Base-by-base conservation (phyloP, 2,888 invertebrate genomes). In the Drosophila pegasa region DNA sequence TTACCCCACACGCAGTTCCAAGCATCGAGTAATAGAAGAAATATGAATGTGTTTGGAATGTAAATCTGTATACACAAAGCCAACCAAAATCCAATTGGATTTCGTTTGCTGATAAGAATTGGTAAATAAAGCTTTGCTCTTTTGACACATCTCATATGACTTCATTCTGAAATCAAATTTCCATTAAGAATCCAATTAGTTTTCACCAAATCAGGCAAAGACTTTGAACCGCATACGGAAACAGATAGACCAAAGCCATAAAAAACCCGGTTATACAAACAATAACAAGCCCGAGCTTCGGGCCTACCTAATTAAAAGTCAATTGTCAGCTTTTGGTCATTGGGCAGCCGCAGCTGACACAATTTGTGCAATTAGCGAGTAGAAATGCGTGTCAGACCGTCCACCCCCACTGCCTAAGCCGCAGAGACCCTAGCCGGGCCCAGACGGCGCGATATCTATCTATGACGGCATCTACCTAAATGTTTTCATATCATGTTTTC, bases 261-360 rank as follows among this genome's bases (percentile, higher is more conserved):
- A 40, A 55, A 56, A 48, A 31, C 29, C 41, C 48, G 41, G 56
- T 56, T 66, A 67, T 57, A 37, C 20, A 31, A 16, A 50, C 41
- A 22, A 27, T 25, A 50, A 18, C 47, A 20, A 16, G 43, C 16
- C 14, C 37, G 6, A 31, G 20, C 35, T 29, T 50, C 35, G 20
- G 52, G 41, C 31, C 65, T 54, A 35, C 55, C 78, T 71, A 70
- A 82, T 82, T 82, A 84, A 75, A 84, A 84, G 71, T 70, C 80
- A 66, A 78, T 80, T 80, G 73, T 59, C 67, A 72, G 65, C 71
- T 71, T n/a, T 78, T 71, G 66, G 52, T 71, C 78, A 78, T 87
- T 84, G 71, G 58, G 58, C 66, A 50, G 58, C 64, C 54, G 0
- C 43, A 78, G 64, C 55, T 80, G 71, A 65, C 78, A 78, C 82